Conservation (phyloP, 2,888 invertebrate genomes). For the Quadroppia sp. region DNA sequence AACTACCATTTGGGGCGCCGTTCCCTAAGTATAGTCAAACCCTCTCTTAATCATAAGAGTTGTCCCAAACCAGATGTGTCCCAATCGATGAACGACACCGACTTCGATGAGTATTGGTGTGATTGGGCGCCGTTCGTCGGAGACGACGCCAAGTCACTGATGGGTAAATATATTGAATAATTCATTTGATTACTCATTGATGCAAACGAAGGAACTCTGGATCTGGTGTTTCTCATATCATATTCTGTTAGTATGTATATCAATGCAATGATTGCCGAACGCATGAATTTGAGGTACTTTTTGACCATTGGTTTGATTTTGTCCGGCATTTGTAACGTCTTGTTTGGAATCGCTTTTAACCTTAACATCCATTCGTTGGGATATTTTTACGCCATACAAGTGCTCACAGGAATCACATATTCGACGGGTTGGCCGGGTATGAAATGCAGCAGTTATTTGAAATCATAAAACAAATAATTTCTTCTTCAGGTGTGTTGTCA, state of each 20-base stretch:
- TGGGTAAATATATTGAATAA: neutral
- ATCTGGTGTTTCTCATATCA: slow-evolving; percentile 83
- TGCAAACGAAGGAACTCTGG: slow-evolving; percentile 65
- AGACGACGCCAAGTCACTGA: slow-evolving; percentile 55
- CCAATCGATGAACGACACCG: slow-evolving; percentile 27
- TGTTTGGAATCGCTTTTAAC: slow-evolving; percentile 80
- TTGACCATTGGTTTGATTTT: slow-evolving; percentile 82
- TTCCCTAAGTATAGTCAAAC: slow-evolving; percentile 77
- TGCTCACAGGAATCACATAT: slow-evolving; percentile 72
- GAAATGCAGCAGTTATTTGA: too few relatives aligned
- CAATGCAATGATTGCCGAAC: slow-evolving; percentile 82
- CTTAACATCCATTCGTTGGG: slow-evolving; percentile 72
- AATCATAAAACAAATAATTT: neutral
- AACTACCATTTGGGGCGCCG: slow-evolving; percentile 89
- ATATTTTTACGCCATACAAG: slow-evolving; percentile 77
- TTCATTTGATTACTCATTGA: neutral
- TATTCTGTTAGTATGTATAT: slow-evolving; percentile 88
- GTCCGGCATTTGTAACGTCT: slow-evolving; percentile 67
- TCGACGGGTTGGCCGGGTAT: slow-evolving; percentile 83
- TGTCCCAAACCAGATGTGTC: slow-evolving; percentile 63
- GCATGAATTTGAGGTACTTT: slow-evolving; percentile 83
- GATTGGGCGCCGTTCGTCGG: slow-evolving; percentile 80
- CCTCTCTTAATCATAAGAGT: slow-evolving; percentile 48
- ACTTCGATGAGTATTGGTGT: slow-evolving; percentile 65
- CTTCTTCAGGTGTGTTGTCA: slow-evolving; percentile 71